Base-by-base conservation (phyloP, 2,888 invertebrate species). In the Gymnosoma rotundatum region DNA sequence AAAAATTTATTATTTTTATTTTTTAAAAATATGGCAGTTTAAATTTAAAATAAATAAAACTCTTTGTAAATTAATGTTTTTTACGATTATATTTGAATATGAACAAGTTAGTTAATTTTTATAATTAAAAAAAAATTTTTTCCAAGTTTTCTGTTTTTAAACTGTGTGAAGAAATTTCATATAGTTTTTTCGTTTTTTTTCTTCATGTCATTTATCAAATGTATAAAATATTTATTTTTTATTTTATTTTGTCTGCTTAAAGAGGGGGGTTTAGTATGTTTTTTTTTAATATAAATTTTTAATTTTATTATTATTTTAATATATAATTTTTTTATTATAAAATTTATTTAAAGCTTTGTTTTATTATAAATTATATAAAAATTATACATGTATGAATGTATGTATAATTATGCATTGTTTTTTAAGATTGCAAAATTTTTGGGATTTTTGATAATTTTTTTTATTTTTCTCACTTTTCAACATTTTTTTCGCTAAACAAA, bases 321-420 rank as follows among this genome's bases (percentile, higher is more conserved):
- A 42, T 42, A 42, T 42, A 12, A 12, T 42, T 42, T 58, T 45
- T 69, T 58, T 82, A 67, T 32, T 73, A 73, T 56, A 78, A 73
- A 67, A 73, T 69, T 78, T 54, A 21, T 85, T 80, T 85, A 78
- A 81, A 83, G 78, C 78, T 79, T 78, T 70, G 54, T 83, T 63
- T 48, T 63, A 18, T 72, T 72, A 52, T 69, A 2, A 18, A 18
- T 9, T 58, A 69, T 74, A 32, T 63, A 78, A 64, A 25, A 56
- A 61, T 52, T 61, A 54, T 64, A 42, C 4, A 32, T 70, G 52
- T n/a, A n/a, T 50, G 18, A 1, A 42, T 8, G 5, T 60, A 8
- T 61, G 12, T 42, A 63, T 74, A 9, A 1, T 66, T 72, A 80
- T 76, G 83, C 67, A 54, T 52, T 38, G 16, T 20, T 54, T 42